Evolutionary conservation across 2,797 vertebrate genomes (phyloP), one percentile per base, ranked within the genome.

Genomic region (Adrianichthys oophorus): DNA sequence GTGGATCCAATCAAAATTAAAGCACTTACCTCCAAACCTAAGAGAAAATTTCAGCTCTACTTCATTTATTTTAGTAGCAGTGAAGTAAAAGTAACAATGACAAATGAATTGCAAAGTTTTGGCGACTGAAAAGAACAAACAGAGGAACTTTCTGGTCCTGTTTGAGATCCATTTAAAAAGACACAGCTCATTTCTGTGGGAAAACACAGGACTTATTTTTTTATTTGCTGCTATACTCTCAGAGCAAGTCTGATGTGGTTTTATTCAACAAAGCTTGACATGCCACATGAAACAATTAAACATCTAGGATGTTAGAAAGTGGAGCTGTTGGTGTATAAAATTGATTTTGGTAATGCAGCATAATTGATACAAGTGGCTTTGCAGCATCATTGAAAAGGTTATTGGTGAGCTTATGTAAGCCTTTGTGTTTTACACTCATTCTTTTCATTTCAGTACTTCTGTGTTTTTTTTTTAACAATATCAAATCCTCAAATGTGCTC

Each of bases 241-340:
- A 53, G 24, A 63, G 81, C 70, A 56, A 41, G 73, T 76, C 63
- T 7, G 29, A 54, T 43, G 55, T 50, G 59, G 40, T 72, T 49
- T 59, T 54, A 47, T 65, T 75, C 77, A 70, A 41, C 72, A 68
- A 78, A 73, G 63, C 63, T 66, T 73, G 81, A 84, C 75, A 51
- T 40, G 29, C 29, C 12, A 90, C 87, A 90, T 56, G 29, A 87
- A 85, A 85, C 71, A 80, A 85, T 88, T 84, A 87, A 79, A 71
- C 65, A 68, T 21, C 2, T 14, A 26, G 24, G 41, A 41, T 19
- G 61, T 16, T 32, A 55, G 63, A 48, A 67, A 77, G 75, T 65
- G 54, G 62, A 82, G 52, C 72, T 86, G 78, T 73, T 56, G 79
- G 83, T 70, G 81, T 84, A 86, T 79, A 85, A 91, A 89, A 91